Evolutionary conservation across 35 echinoderm and acorn worm species (phyloP).

Genomic region (Amphiura filiformis): DNA sequence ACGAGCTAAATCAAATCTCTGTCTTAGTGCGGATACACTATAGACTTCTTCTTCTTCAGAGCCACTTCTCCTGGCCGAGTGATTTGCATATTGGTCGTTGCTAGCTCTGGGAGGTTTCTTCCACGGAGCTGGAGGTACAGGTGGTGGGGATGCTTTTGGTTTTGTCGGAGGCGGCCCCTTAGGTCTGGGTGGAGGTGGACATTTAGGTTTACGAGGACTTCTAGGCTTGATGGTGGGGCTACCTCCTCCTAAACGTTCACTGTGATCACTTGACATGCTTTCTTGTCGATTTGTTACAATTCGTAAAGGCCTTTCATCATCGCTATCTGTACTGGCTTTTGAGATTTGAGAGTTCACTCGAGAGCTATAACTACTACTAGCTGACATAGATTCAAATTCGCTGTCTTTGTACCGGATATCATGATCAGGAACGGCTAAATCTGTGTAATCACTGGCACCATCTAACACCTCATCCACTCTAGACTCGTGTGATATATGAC

Average conservation of each 20-base stretch:
- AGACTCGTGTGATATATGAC: background rate
- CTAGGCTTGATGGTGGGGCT: background rate
- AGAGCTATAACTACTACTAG: background rate
- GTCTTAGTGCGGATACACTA: background rate
- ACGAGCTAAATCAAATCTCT: background rate
- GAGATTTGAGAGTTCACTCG: background rate
- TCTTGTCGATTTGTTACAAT: background rate
- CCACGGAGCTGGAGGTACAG: slow-evolving; percentile 14
- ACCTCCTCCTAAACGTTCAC: background rate
- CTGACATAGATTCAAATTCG: background rate
- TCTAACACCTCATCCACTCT: background rate
- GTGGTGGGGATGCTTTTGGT: slow-evolving; percentile 9
- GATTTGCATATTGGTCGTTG: background rate
- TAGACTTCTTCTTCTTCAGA: background rate
- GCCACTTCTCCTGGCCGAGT: background rate
- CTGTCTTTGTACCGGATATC: background rate
- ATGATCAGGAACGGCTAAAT: background rate
- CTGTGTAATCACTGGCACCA: background rate
- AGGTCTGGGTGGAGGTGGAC: background rate
- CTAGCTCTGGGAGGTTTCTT: background rate
- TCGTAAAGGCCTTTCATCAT: slow-evolving; percentile 4
- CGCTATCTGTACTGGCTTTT: background rate
- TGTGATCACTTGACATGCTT: background rate
- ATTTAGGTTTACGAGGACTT: background rate
- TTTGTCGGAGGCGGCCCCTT: background rate